These are phyloP conservation scores for Drosophila athabasca DNA, from an alignment of 1,140 invertebrate genomes.

Conservation along the genomic window DNA sequence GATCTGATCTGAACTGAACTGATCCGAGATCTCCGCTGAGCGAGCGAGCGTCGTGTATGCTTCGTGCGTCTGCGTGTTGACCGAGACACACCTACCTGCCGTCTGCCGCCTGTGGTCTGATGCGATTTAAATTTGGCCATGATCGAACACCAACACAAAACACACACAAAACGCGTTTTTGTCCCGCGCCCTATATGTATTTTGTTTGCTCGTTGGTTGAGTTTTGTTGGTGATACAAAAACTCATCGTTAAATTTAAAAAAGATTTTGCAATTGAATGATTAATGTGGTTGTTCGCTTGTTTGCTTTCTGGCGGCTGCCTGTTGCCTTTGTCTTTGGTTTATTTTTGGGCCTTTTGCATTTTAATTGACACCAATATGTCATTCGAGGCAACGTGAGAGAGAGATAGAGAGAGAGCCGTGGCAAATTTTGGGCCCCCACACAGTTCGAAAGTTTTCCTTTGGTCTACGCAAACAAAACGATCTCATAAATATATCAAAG, in stretches of 20 bases:
- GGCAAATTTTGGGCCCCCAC: constrained; percentile 33
- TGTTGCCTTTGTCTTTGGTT: constrained; percentile 33
- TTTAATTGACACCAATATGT: constrained; percentile 75
- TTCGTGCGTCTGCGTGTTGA: constrained; percentile 24
- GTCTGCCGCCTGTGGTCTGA: constrained; percentile 5
- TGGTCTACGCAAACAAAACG: constrained; percentile 36
- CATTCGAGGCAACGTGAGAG: constrained; percentile 37
- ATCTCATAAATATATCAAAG: constrained; percentile 53
- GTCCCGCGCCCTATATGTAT: constrained; percentile 7
- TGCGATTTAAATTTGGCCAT: constrained; percentile 68
- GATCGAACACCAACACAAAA: constrained; percentile 61
- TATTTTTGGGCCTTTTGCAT: constrained; percentile 62
- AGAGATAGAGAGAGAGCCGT: neutral
- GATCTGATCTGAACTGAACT: constrained; percentile 27
- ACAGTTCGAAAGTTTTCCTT: constrained; percentile 52
- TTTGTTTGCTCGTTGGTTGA: constrained; percentile 30
- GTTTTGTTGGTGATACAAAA: too few species aligned
- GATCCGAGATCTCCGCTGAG: constrained; percentile 10
- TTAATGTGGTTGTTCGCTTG: constrained; percentile 51
- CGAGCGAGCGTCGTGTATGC: neutral
- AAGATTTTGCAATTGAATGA: constrained; percentile 73
- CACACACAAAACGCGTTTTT: constrained; percentile 17
- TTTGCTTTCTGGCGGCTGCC: neutral
- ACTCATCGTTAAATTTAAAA: constrained; percentile 60
- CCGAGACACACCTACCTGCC: constrained; percentile 71